Percentiles rank a stretch among this genome's conserved stretches.
Conservation (phyloP, 1,140 invertebrate species). For the Lucilia sericata region DNA sequence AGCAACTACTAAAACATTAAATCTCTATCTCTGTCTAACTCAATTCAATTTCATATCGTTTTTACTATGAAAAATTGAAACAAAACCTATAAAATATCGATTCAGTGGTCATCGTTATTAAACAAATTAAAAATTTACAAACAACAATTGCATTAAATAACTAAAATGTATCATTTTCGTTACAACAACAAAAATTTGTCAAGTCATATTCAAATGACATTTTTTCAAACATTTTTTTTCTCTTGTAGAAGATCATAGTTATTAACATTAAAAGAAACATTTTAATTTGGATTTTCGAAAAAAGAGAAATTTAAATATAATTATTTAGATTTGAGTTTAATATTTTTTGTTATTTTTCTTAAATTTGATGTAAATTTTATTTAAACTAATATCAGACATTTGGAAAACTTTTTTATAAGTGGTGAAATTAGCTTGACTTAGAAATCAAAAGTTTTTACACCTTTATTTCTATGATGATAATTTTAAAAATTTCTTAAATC, state of each 20-base stretch:
- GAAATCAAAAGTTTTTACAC: too few relatives aligned
- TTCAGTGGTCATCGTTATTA: conserved; percentile 64
- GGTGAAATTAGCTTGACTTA: too few relatives aligned
- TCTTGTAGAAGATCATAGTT: conserved; percentile 40
- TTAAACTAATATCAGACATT: too few relatives aligned
- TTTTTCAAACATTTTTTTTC: conserved; percentile 33
- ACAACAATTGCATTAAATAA: conserved; percentile 10
- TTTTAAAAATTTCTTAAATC: too few relatives aligned
- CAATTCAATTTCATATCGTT: conserved; percentile 14
- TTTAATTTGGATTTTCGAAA: neutral
- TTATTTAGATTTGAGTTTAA: too few relatives aligned
- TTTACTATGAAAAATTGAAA: conserved; percentile 43
- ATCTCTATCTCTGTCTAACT: conserved; percentile 40
- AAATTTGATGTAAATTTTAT: too few relatives aligned
- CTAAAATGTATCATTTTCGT: conserved; percentile 34
- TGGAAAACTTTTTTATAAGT: too few relatives aligned
- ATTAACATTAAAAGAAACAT: conserved; percentile 22
- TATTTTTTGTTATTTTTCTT: too few relatives aligned
- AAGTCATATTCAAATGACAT: conserved; percentile 39
- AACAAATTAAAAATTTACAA: conserved; percentile 28
- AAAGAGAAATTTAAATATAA: neutral
- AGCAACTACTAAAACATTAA: conserved; percentile 39
- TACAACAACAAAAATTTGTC: conserved; percentile 30
- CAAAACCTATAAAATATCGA: conserved; percentile 66
- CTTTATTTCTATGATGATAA: too few relatives aligned